Conservation (phyloP, 1,140 invertebrate genomes). For the Steinernema feltiae region DNA sequence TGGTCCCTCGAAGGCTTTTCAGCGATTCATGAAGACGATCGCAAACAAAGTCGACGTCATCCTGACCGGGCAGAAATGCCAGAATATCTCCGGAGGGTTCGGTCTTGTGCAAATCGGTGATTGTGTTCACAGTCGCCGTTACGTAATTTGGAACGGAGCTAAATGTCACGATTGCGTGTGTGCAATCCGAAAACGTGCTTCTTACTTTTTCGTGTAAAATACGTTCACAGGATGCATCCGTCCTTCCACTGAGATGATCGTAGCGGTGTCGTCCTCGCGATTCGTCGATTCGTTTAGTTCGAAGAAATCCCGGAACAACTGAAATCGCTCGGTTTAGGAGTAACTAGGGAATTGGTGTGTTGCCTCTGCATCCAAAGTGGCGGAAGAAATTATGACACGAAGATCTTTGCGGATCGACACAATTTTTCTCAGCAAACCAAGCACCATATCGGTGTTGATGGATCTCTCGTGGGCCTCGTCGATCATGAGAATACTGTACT, state of each 20-base stretch:
- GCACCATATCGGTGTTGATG: slow-evolving; percentile 85
- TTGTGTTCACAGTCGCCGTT: slow-evolving; percentile 75
- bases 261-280: slow-evolving; percentile 67
- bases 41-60: slow-evolving; percentile 76
- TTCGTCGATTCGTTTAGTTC: slow-evolving; percentile 66
- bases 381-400: slow-evolving; percentile 81
- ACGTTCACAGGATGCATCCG: slow-evolving; percentile 79
- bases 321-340: no score
- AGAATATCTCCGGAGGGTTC: slow-evolving; percentile 78
- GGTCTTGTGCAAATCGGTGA: slow-evolving; percentile 78
- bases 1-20: background rate
- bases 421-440: slow-evolving; percentile 71
- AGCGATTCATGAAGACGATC: slow-evolving; percentile 44
- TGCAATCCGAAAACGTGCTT: background rate
- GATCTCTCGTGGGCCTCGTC: slow-evolving; percentile 94
- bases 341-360: background rate
- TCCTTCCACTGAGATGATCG: slow-evolving; percentile 80
- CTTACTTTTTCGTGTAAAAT: slow-evolving; percentile 69
- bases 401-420: slow-evolving; percentile 40
- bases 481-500: slow-evolving; percentile 83
- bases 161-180: slow-evolving; percentile 20
- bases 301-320: slow-evolving; percentile 75
- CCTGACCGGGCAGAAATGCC: slow-evolving; percentile 86
- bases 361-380: slow-evolving; percentile 84
- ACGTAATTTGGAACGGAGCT: slow-evolving; percentile 76